Conservation (phyloP, 2,797 vertebrate genomes). For the Petrocephalus schoutedeni region DNA sequence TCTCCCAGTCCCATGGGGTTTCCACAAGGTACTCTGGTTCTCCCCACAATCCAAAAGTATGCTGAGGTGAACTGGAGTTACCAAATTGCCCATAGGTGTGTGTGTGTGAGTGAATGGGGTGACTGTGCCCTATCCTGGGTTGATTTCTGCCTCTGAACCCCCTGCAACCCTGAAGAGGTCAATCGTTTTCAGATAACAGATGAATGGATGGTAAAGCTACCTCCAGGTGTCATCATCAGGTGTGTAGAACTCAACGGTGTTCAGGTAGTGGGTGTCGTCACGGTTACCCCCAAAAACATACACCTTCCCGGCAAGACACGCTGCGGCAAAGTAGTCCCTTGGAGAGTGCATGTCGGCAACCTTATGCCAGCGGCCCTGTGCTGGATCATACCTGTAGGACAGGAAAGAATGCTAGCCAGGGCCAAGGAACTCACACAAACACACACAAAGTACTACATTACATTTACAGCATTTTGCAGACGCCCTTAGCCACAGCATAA, state of each 20-base stretch:
- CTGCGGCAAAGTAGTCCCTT: slow-evolving; percentile 64
- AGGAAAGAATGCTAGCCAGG: too few relatives aligned
- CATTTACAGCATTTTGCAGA: too few relatives aligned
- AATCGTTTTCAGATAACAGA: neutral
- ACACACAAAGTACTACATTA: neutral
- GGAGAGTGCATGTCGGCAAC: slow-evolving; percentile 63
- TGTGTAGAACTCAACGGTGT: slow-evolving; percentile 65
- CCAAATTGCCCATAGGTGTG: neutral
- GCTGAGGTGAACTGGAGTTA: neutral
- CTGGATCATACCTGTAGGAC: slow-evolving; percentile 44
- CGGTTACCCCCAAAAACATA: slow-evolving; percentile 65
- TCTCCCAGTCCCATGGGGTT: neutral
- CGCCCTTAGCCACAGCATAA: too few relatives aligned
- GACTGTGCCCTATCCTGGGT: neutral
- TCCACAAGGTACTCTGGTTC: neutral
- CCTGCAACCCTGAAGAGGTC: neutral
- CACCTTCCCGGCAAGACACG: slow-evolving; percentile 54
- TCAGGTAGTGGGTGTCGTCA: slow-evolving; percentile 52
- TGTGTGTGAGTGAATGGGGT: neutral
- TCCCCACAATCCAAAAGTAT: neutral
- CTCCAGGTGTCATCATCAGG: slow-evolving; percentile 60
- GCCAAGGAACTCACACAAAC: neutral
- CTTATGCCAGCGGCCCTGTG: slow-evolving; percentile 56
- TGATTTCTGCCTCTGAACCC: neutral
- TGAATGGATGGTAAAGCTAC: slow-evolving; percentile 43